Evolutionary conservation across 2,888 invertebrate species (phyloP).

Genomic region (Alsophila aescularia): DNA sequence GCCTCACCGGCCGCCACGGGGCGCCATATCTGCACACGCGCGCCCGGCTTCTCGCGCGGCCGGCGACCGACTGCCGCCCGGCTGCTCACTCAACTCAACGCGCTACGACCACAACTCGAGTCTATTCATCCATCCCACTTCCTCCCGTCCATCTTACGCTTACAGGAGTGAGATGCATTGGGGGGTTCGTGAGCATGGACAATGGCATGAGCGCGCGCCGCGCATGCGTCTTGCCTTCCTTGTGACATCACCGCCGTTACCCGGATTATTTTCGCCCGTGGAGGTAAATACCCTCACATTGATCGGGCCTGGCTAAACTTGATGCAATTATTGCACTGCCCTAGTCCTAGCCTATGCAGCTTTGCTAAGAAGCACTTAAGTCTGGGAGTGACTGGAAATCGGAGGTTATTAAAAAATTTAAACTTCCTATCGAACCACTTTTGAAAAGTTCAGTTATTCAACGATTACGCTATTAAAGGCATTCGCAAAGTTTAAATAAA

Average conservation of each 20-base stretch:
- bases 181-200: constrained; percentile 16
- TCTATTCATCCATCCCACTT: constrained; percentile 14
- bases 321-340: constrained; percentile 83
- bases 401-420: not conserved
- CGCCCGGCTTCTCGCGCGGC: constrained; percentile 77
- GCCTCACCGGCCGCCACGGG: constrained; percentile 84
- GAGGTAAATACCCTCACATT: constrained; percentile 85
- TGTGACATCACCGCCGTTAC: constrained; percentile 82
- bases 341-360: constrained; percentile 72
- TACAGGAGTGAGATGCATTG: constrained; percentile 15
- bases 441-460: not conserved
- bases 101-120: constrained; percentile 31
- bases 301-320: constrained; percentile 82
- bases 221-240: constrained; percentile 52
- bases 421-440: not conserved
- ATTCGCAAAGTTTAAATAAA: too few species aligned
- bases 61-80: constrained; percentile 69
- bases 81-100: constrained; percentile 31
- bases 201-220: constrained; percentile 39
- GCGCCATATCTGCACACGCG: constrained; percentile 77
- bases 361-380: constrained; percentile 43
- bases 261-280: constrained; percentile 83
- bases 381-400: not conserved
- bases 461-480: not conserved
- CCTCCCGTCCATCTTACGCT: not conserved